Base-by-base conservation (phyloP, 2,888 invertebrate genomes). In the Agrypnus murinus region DNA sequence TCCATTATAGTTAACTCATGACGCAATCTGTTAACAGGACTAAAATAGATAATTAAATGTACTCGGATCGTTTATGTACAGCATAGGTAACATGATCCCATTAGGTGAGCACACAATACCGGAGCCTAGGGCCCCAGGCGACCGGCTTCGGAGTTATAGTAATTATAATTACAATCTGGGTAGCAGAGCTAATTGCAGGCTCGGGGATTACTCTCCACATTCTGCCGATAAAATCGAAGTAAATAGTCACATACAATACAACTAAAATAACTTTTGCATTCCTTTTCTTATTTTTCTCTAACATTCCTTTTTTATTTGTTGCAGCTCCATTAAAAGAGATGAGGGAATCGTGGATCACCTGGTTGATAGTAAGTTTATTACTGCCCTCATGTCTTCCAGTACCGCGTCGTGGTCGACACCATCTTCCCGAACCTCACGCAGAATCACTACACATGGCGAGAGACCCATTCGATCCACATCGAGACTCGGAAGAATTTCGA, bases 401-500 rank as follows among this genome's bases (percentile, higher is more conserved):
- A 63, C 79, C 83, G 63, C 83, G 85, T 79, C 75, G 84, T 77
- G 82, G 83, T 65, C 83, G 84, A 34, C 84, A 84, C 74, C 84
- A 84, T 74, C 75, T 81, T 15, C 79, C 82, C 62, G 82, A 83
- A 70, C 83, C 84, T 31, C 84, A 84, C 76, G 84, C 82, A 67
- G 86, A 83, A 77, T 82, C 82, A 48, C 84, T 81, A 76, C 85
- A 83, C 76, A 85, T 83, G 81, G 82, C 83, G 55, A 77, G 84
- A 62, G 86, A 86, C 77, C 83, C 84, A 31, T 86, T 85, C 81
- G 86, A 86, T 78, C 84, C 84, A 50, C 84, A 85, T 77, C 78
- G 85, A 53, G 84, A 85, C 78, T 82, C 86, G 71, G 82, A 81
- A 78, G 82, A 86, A 81, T 81, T 85, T 78, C 72, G 85, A 71